Conservation (phyloP, 2,797 vertebrate genomes). For the Balearica regulorum region DNA sequence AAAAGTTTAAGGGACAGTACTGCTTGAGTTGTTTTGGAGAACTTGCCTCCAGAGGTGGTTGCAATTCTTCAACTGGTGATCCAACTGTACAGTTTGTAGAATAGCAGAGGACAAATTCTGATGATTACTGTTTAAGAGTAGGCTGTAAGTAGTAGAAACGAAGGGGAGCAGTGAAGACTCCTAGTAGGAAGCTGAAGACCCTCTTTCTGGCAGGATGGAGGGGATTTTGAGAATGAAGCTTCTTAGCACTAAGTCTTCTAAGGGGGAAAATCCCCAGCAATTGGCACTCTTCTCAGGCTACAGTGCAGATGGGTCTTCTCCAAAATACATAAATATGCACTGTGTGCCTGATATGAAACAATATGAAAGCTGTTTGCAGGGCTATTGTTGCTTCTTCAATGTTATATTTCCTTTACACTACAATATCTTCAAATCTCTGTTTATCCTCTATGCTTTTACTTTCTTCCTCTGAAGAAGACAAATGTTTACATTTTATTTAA, state of each 20-base stretch:
- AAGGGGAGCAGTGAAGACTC: background rate
- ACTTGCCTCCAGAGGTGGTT: background rate
- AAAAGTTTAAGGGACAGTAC: background rate
- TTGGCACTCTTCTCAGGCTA: background rate
- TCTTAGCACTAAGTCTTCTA: background rate
- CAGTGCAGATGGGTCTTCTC: background rate
- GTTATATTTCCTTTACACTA: background rate
- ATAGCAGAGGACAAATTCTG: background rate
- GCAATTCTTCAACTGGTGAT: background rate
- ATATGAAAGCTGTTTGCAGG: background rate
- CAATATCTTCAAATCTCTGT: background rate
- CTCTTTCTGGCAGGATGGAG: background rate
- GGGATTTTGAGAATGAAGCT: background rate
- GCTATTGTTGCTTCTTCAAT: background rate
- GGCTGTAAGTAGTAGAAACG: background rate
- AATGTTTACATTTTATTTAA: background rate
- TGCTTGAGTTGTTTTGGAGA: background rate
- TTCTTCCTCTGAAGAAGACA: background rate
- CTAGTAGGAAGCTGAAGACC: background rate
- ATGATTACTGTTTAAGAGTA: background rate
- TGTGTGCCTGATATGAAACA: background rate
- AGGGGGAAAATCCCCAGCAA: background rate
- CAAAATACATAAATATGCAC: background rate
- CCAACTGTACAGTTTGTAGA: background rate
- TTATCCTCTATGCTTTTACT: background rate